Percentiles rank a stretch among this genome's conserved stretches.
phyloP scores from a whole-genome alignment of 2,888 invertebrate genomes.

The Synergus laeviventris region DNA sequence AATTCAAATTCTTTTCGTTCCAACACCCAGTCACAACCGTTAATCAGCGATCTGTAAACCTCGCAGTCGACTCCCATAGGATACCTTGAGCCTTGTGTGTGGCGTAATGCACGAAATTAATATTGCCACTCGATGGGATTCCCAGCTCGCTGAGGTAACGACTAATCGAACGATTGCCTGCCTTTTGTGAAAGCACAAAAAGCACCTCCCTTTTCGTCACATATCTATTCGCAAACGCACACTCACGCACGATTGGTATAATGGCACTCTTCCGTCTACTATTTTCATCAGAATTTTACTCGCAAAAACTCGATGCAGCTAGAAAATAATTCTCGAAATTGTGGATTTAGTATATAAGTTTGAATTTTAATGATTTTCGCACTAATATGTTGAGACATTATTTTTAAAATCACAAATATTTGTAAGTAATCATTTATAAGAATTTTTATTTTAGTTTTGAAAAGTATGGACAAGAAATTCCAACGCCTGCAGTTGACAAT shows the following conservation, averaged over 20 bases:
- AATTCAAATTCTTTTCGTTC: constrained; percentile 42
- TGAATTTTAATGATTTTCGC: too few relatives aligned
- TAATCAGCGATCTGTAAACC: constrained; percentile 50
- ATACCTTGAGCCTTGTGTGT: constrained; percentile 39
- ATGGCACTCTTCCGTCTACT: constrained; percentile 30
- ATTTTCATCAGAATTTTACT: background rate
- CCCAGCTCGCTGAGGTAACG: constrained; percentile 55
- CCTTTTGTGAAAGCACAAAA: constrained; percentile 54
- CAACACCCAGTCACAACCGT: constrained; percentile 55
- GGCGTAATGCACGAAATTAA: constrained; percentile 60
- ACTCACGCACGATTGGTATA: constrained; percentile 31
- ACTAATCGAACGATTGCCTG: constrained; percentile 62
- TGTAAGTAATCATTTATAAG: too few relatives aligned
- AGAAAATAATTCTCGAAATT: background rate
- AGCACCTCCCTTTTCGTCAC: constrained; percentile 1
- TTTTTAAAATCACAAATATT: too few relatives aligned
- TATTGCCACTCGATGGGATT: constrained; percentile 65
- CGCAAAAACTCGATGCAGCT: background rate
- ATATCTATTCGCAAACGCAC: constrained; percentile 23
- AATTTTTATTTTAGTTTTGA: background rate
- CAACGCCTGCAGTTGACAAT: constrained; percentile 19
- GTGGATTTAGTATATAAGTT: too few relatives aligned
- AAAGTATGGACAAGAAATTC: background rate
- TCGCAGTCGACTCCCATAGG: constrained; percentile 44
- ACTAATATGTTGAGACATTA: too few relatives aligned